Conservation (phyloP, 92 coral and sea anemone species). For the Chrysogorgia sp. region DNA sequence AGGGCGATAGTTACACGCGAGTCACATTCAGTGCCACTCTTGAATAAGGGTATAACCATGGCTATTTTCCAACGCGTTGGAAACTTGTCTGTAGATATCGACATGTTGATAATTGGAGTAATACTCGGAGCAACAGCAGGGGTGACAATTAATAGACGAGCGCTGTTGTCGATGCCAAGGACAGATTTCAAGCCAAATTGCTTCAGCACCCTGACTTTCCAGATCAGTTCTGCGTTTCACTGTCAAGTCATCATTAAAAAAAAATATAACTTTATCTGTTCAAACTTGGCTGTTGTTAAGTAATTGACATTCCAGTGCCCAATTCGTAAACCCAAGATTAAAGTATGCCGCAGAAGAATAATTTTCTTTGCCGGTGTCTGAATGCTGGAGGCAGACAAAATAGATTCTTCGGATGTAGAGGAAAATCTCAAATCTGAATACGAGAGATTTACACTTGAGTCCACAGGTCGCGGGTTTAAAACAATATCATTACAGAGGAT, state of each 20-base stretch:
- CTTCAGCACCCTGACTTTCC: too few species aligned
- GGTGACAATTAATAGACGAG: slow-evolving; percentile 45
- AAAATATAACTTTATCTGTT: too few species aligned
- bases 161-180: slow-evolving; percentile 17
- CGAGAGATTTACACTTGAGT: slow-evolving; percentile 18
- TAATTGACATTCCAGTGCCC: too few species aligned
- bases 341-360: too few species aligned
- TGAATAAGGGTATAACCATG: slow-evolving; percentile 51
- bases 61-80: slow-evolving; percentile 55
- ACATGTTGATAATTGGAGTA: slow-evolving; percentile 41
- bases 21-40: slow-evolving; percentile 33
- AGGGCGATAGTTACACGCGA: slow-evolving; percentile 47
- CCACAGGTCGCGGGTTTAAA: slow-evolving; percentile 21
- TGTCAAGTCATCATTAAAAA: too few species aligned
- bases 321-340: too few species aligned
- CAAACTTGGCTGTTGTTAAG: too few species aligned
- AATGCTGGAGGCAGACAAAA: too few species aligned
- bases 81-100: slow-evolving; percentile 40
- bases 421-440: background rate
- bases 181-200: too few species aligned
- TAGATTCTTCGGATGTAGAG: background rate
- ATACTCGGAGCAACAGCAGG: slow-evolving; percentile 48
- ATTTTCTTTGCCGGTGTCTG: too few species aligned
- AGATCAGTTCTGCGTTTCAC: too few species aligned
- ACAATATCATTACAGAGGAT: slow-evolving; percentile 23